Percentiles rank a stretch among this genome's conserved stretches.
Conservation (phyloP, 1,140 invertebrate genomes). For the Lineus longissimus region DNA sequence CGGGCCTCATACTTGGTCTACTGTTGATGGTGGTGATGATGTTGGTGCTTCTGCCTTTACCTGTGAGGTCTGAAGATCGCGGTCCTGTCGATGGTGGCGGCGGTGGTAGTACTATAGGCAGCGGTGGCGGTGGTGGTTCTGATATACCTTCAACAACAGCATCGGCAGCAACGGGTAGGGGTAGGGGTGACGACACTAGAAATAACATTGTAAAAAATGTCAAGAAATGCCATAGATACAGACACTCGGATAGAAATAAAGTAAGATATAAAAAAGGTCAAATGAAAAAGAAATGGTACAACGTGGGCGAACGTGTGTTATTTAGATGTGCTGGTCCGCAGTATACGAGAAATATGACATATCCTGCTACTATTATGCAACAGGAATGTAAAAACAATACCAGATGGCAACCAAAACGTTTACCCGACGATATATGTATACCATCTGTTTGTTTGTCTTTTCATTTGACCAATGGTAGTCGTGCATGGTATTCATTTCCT, state of each 20-base stretch:
- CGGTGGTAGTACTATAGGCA: neutral
- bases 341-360: neutral
- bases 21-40: neutral
- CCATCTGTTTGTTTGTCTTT: too few relatives aligned
- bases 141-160: neutral
- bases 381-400: neutral
- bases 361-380: neutral
- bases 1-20: neutral
- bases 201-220: neutral
- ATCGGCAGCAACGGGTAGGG: too few relatives aligned
- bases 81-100: neutral
- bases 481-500: neutral
- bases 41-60: neutral
- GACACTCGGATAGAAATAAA: neutral
- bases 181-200: neutral
- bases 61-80: neutral
- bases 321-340: neutral
- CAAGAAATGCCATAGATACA: neutral
- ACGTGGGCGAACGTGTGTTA: neutral
- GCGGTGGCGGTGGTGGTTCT: neutral
- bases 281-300: slow-evolving; percentile 1
- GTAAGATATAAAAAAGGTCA: neutral
- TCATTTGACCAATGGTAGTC: neutral
- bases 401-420: neutral
- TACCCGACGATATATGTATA: neutral